Conservation (phyloP, 2,888 invertebrate species). For the Cataglyphis livida region DNA sequence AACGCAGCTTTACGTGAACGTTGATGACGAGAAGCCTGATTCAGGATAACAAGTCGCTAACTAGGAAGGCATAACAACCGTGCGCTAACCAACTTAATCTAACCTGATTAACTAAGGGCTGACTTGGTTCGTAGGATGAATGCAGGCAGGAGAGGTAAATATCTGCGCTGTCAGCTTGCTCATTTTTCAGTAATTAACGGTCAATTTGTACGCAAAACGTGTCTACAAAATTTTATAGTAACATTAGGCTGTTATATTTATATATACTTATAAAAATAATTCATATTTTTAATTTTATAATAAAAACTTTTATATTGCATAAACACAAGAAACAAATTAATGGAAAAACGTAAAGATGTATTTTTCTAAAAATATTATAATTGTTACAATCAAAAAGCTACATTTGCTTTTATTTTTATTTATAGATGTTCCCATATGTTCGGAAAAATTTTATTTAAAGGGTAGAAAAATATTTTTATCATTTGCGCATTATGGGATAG, state of each 20-base stretch:
- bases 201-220: conserved; percentile 79
- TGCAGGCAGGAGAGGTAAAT: conserved; percentile 72
- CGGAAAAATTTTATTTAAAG: not conserved
- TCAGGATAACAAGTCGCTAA: conserved; percentile 78
- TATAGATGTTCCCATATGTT: not conserved
- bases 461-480: not conserved
- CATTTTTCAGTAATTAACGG: conserved; percentile 83
- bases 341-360: not conserved
- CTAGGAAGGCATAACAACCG: conserved; percentile 76
- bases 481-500: not conserved
- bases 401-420: not conserved
- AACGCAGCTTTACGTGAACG: conserved; percentile 33
- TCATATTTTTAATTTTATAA: not conserved
- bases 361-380: not conserved
- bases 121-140: conserved; percentile 78
- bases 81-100: conserved; percentile 82
- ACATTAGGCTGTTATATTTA: conserved; percentile 42
- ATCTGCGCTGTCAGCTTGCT: conserved; percentile 78
- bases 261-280: not conserved
- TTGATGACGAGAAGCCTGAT: conserved; percentile 66
- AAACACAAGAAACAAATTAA: not conserved
- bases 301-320: not conserved
- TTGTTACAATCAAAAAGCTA: not conserved
- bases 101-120: conserved; percentile 83
- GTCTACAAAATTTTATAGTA: conserved; percentile 71